Conservation (phyloP, 2,888 invertebrate genomes). For the Creontiades dilutus region DNA sequence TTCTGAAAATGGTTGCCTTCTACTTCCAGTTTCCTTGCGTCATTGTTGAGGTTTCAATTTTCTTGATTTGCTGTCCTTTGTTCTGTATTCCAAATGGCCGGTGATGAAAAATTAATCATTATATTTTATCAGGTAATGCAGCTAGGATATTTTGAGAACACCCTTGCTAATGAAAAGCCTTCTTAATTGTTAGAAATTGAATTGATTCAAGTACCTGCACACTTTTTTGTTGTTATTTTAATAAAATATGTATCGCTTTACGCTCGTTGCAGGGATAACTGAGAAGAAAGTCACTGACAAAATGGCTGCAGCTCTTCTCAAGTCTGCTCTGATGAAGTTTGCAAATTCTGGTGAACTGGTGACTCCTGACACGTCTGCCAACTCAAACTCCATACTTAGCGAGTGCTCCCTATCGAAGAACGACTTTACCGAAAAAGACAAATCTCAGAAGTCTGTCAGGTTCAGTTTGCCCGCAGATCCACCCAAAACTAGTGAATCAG, state of each 20-base stretch:
- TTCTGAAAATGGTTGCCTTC: background rate
- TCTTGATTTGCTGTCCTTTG: background rate
- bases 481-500: background rate
- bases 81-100: background rate
- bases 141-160: too few species aligned
- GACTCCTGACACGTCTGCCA: slow-evolving; percentile 29
- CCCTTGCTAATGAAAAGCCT: too few species aligned
- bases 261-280: background rate
- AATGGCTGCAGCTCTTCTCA: slow-evolving; percentile 55
- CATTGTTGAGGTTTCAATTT: background rate
- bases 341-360: slow-evolving; percentile 45
- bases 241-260: background rate
- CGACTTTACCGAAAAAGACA: background rate
- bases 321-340: slow-evolving; percentile 53
- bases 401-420: background rate
- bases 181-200: background rate
- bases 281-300: slow-evolving; percentile 52
- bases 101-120: too few species aligned
- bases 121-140: too few species aligned
- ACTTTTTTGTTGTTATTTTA: background rate
- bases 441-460: background rate
- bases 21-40: background rate
- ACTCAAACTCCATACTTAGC: background rate
- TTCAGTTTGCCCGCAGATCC: background rate
- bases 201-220: background rate